Evolutionary conservation across 2,888 invertebrate species (phyloP).

Genomic region (Invenusta paracnida): DNA sequence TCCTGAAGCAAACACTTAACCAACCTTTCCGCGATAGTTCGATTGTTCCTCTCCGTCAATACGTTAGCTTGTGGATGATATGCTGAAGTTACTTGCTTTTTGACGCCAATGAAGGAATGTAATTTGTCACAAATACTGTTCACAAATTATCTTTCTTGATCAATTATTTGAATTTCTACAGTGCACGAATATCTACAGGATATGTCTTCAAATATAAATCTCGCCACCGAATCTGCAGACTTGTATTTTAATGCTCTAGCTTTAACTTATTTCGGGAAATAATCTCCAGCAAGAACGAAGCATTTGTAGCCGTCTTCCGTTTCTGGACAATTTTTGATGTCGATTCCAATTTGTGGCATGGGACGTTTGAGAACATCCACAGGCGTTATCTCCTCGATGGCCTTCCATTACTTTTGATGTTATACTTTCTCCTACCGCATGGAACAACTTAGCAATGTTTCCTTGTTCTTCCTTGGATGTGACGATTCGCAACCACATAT

Average conservation of each 20-base stretch:
- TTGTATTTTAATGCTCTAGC: background rate
- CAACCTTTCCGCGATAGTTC: background rate
- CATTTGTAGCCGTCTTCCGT: too few species aligned
- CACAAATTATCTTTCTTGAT: background rate
- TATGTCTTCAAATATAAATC: background rate
- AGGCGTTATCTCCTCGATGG: too few species aligned
- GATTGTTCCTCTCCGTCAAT: background rate
- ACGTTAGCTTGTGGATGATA: slow-evolving; percentile 16
- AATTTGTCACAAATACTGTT: background rate
- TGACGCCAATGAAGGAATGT: background rate
- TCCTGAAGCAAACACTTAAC: background rate
- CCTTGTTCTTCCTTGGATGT: too few species aligned
- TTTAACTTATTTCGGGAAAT: too few species aligned
- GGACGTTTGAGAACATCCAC: too few species aligned
- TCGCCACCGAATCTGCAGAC: background rate
- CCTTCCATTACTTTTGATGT: too few species aligned
- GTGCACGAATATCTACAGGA: background rate
- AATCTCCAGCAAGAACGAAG: too few species aligned
- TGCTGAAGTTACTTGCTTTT: background rate
- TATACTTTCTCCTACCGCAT: too few species aligned
- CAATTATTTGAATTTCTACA: background rate
- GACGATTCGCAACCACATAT: too few species aligned
- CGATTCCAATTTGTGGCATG: too few species aligned
- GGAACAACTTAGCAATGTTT: too few species aligned
- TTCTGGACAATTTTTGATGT: too few species aligned